These are phyloP conservation scores for Molossus molossus DNA, from an alignment of 2,797 vertebrate genomes.

Conservation along the genomic window DNA sequence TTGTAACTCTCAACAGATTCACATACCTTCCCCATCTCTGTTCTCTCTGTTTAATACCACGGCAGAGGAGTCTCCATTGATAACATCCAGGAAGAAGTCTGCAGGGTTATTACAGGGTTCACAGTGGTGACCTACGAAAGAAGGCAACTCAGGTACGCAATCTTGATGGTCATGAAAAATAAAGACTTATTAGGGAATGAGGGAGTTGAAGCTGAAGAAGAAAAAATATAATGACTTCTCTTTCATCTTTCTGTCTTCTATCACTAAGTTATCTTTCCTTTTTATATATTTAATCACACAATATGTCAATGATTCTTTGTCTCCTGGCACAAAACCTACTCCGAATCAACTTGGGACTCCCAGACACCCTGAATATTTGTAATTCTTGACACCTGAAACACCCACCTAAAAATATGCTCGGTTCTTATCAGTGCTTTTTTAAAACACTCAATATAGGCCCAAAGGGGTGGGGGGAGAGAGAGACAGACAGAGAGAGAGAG, in stretches of 20 bases:
- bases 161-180: background rate
- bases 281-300: background rate
- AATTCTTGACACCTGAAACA: constrained; percentile 33
- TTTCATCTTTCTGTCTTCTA: background rate
- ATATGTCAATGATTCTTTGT: background rate
- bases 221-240: background rate
- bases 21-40: constrained; percentile 84
- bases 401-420: background rate
- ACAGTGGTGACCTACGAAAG: constrained; percentile 92
- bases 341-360: background rate
- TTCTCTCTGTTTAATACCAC: constrained; percentile 88
- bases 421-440: background rate
- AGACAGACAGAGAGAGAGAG: no score
- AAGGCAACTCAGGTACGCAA: background rate
- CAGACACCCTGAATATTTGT: background rate
- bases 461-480: background rate
- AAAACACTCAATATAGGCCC: background rate
- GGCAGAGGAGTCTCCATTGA: constrained; percentile 93
- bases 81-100: constrained; percentile 96
- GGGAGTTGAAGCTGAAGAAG: background rate
- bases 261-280: background rate
- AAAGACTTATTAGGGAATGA: background rate
- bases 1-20: background rate
- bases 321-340: background rate
- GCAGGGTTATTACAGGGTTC: constrained; percentile 97